Base-by-base conservation (phyloP, 2,113 vertebrate species). In the Sisor rabdophorus region DNA sequence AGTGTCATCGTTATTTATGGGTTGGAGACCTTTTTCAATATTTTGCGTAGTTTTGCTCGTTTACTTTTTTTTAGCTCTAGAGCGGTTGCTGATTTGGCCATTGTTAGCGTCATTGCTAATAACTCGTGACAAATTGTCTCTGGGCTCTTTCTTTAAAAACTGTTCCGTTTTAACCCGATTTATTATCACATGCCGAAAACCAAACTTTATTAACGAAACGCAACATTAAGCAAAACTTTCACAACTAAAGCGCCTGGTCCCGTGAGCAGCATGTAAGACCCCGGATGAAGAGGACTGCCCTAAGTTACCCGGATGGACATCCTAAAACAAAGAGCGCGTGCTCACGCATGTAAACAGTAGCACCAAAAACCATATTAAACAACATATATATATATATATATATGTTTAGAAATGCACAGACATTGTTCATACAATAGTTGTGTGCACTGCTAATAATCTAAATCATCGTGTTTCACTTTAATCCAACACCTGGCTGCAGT, bases 241-340 rank as follows among this genome's bases (percentile, higher is more conserved):
- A 24, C 16, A 52, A 50, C 11, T 52, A 30, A 69, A 30, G 24
- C 47, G 47, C 64, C 10, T 22, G 19, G 16, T 24, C 2, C 40
- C 16, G 2, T 4, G 40, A 17, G 64, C 2, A 24, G 16, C 65
- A 44, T 48, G 12, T 6, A 69, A 52, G 65, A 28, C 30, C 65
- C 65, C 65, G 65, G 70, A 40, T 74, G 24, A 7, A 50, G 58
- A 24, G 72, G 72, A 26, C 13, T 28, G 24, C 7, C 6, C 50
- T 2, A 20, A 28, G 73, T 84, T 89, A 84, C 89, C 91, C 91
- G 91, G 90, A 92, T 91, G 88, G 64, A 85, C 55, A 74, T 84
- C 24, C 54, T 84, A 68, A 85, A 87, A 89, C 88, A 91, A 91
- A 90, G 89, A 84, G 80, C 82, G 71, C 73, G 67, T 75, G 73